These are phyloP conservation scores for Chroicocephalus ridibundus DNA, from an alignment of 2,113 vertebrate genomes.

Conservation along the genomic window DNA sequence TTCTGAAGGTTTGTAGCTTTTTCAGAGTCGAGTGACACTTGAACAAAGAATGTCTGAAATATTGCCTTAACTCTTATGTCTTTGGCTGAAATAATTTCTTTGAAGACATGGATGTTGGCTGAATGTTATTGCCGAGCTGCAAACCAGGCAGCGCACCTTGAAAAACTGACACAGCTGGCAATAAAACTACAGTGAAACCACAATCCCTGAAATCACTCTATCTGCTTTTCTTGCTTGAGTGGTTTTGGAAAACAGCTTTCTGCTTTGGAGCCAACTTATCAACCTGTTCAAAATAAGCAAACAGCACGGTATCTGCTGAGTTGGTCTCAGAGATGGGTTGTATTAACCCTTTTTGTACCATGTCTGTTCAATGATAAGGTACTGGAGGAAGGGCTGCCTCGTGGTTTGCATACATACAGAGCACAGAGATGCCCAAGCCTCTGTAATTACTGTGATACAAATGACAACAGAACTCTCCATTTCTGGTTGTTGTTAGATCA, in stretches of 20 bases:
- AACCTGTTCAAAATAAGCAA: neutral
- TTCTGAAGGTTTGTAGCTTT: neutral
- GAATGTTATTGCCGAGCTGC: neutral
- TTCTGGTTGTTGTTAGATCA: neutral
- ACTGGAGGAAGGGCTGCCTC: neutral
- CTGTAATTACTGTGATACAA: neutral
- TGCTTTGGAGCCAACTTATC: neutral
- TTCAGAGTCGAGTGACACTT: neutral
- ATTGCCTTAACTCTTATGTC: neutral
- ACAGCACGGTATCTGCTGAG: neutral
- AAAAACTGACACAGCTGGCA: neutral
- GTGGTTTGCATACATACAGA: neutral
- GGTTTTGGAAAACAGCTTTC: neutral
- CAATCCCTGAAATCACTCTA: neutral
- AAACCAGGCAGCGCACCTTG: neutral
- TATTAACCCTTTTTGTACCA: neutral
- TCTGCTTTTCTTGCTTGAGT: neutral
- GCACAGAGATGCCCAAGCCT: neutral
- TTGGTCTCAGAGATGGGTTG: neutral
- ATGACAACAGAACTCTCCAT: neutral
- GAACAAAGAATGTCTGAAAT: neutral
- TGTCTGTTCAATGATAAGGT: neutral
- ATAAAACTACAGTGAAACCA: neutral
- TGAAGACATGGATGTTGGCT: neutral
- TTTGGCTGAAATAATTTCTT: neutral